A percentile compares a stretch with the other conserved stretches of the same genome.
phyloP scores from a whole-genome alignment of 1,140 invertebrate species.

The Cyclargus thomasi region DNA sequence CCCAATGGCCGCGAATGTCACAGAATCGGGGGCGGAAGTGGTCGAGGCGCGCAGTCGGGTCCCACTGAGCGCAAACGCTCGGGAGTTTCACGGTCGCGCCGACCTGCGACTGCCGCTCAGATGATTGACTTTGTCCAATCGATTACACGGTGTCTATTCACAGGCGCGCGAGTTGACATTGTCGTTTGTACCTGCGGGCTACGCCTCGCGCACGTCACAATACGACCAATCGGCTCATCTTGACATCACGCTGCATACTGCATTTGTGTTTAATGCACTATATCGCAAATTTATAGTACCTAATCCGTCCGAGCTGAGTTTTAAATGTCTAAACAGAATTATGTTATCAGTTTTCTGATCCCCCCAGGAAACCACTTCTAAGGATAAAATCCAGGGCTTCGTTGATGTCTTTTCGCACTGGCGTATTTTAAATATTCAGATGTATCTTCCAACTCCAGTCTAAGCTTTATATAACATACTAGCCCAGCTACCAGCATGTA shows the following conservation, averaged over 20 bases:
- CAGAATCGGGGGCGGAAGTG: constrained; percentile 41
- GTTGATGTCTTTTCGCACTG: too few species aligned
- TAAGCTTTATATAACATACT: too few species aligned
- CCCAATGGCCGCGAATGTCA: constrained; percentile 24
- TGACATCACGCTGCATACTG: neutral
- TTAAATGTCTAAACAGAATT: too few species aligned
- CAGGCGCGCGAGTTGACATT: constrained; percentile 39
- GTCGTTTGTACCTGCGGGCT: constrained; percentile 37
- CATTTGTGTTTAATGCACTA: neutral
- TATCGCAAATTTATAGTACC: neutral
- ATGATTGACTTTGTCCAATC: constrained; percentile 71
- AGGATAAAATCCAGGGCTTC: too few species aligned
- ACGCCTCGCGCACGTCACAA: constrained; percentile 47
- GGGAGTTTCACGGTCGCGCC: constrained; percentile 64
- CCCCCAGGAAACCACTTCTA: too few species aligned
- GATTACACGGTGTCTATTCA: constrained; percentile 63
- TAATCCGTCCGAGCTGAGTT: neutral
- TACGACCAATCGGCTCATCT: neutral
- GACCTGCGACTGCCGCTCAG: constrained; percentile 55
- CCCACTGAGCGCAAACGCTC: constrained; percentile 51
- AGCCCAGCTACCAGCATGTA: neutral
- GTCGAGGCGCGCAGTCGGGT: constrained; percentile 47
- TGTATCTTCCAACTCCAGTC: too few species aligned
- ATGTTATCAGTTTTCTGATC: too few species aligned
- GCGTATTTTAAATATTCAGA: too few species aligned